Evolutionary conservation across 2,113 vertebrate genomes (phyloP), one percentile per base, ranked within the genome.

Genomic region (Hippocampus guttulatus): DNA sequence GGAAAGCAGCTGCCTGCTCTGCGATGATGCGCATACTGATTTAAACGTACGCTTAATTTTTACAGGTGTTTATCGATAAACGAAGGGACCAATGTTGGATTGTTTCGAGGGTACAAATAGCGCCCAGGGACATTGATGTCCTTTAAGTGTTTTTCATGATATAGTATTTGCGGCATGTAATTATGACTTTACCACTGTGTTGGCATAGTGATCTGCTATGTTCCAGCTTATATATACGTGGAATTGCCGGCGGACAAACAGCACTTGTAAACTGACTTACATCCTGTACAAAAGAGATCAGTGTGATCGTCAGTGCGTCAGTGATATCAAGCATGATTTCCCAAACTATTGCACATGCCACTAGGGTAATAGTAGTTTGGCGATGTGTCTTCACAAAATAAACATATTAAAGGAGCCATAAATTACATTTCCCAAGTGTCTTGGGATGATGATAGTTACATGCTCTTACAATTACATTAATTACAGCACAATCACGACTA

Each of bases 1-100:
- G 73, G 65, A 74, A 77, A 75, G 68, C 68, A 73, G 69, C 49
- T 72, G 75, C 68, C n/a, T 76, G 62, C 58, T 6, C 2, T 0
- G 41, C 9, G 49, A 45, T 45, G 23, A 45, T 45, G 23, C 1
- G 12, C 41, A 55, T 71, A 70, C 74, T 80, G 54, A 77, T 23
- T 10, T 65, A 3, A 27, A 15, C 21, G 33, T 38, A 38, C 15
- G 55, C 14, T 45, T 27, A 25, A 15, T 57, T 57, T 57, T 57
- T 27, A 27, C 55, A 5, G 9, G n/a, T 3, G 5, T 12, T 27
- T 11, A 12, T 25, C 55, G 10, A n/a, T 58, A 23, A 14, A 25
- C 25, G 2, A 58, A 14, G 3, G 12, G 25, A 58, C 23, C 12
- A 14, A 14, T 3, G 3, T 58, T 6, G 2, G 21, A 47, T 47